phyloP scores from a whole-genome alignment of 2,888 invertebrate genomes.

The Synergus gifuensis region DNA sequence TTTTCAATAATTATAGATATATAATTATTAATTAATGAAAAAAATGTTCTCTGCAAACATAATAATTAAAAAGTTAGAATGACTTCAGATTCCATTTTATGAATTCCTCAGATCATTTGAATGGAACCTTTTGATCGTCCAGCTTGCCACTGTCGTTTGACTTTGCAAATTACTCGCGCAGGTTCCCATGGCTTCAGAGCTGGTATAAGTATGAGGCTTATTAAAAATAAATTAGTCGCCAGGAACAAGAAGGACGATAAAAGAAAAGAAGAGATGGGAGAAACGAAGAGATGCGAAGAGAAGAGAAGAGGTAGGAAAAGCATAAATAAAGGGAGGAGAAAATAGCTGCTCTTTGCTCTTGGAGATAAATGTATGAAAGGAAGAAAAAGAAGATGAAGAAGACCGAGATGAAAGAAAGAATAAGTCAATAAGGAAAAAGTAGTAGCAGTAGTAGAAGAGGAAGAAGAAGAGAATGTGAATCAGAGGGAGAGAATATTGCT shows the following conservation, averaged over 20 bases:
- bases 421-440: conserved; percentile 34
- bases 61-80: not conserved
- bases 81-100: not conserved
- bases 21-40: too few species aligned
- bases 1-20: too few species aligned
- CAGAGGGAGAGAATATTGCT: conserved; percentile 37
- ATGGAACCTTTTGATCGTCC: not conserved
- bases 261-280: conserved; percentile 9
- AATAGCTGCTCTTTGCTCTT: not conserved
- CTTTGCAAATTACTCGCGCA: not conserved
- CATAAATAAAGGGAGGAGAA: conserved; percentile 35
- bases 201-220: conserved; percentile 49
- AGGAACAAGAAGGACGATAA: conserved; percentile 14
- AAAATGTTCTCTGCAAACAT: too few species aligned
- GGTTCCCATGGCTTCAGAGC: not conserved
- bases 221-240: conserved; percentile 63
- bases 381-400: conserved; percentile 47
- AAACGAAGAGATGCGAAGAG: not conserved
- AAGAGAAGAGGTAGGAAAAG: conserved; percentile 2
- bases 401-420: conserved; percentile 46
- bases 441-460: conserved; percentile 23
- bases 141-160: not conserved
- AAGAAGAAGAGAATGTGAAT: conserved; percentile 45
- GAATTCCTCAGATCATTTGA: not conserved
- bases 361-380: not conserved